These are phyloP conservation scores for Choreutis nemorana DNA, from an alignment of 2,888 invertebrate genomes.

Conservation along the genomic window DNA sequence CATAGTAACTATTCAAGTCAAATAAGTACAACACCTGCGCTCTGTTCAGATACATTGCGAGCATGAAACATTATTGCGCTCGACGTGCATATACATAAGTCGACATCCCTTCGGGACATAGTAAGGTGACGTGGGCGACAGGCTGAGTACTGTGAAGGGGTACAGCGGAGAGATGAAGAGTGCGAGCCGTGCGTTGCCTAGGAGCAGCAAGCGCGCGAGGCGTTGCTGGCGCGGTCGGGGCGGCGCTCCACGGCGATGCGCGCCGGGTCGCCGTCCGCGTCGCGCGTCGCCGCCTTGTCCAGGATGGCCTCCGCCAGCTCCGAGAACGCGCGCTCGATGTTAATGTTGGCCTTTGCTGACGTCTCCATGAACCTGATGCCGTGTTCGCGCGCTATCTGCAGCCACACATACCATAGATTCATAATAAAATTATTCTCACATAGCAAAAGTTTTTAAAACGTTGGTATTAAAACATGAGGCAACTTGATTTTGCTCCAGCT, in stretches of 20 bases:
- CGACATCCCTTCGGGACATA: no score
- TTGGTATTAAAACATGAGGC: no score
- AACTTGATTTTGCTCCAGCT: no score
- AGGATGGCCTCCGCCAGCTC: constrained; percentile 94
- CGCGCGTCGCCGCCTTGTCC: constrained; percentile 87
- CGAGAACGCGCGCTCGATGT: constrained; percentile 95
- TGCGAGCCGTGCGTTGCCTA: constrained; percentile 15
- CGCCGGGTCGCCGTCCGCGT: constrained; percentile 71
- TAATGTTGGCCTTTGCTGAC: constrained; percentile 95
- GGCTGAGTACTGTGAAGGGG: neutral
- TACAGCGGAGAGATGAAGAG: constrained; percentile 1
- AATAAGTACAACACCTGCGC: no score
- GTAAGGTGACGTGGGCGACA: neutral
- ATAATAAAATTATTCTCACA: no score
- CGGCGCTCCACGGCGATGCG: constrained; percentile 75
- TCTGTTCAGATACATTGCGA: no score
- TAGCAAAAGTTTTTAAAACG: no score
- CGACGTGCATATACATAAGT: no score
- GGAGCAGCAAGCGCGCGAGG: constrained; percentile 61
- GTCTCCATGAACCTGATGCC: constrained; percentile 97
- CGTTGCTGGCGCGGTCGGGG: constrained; percentile 68
- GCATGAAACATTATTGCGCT: no score
- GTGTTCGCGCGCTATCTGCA: constrained; percentile 93
- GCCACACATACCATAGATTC: neutral
- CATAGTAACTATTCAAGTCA: no score